These are phyloP conservation scores for Guaruba guarouba DNA, from an alignment of 2,113 vertebrate species.

Conservation along the genomic window DNA sequence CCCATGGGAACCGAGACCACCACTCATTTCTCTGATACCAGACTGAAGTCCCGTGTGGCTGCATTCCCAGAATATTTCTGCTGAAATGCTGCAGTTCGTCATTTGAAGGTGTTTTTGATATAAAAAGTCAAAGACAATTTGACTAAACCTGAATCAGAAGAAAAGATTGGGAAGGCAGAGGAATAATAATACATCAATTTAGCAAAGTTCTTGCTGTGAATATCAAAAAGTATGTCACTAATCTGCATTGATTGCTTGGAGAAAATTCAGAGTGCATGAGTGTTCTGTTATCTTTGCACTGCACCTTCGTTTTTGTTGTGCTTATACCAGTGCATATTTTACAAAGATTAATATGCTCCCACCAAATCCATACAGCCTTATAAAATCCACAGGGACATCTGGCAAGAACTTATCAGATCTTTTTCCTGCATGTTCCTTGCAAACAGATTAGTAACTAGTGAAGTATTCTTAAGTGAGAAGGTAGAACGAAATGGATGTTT, in stretches of 20 bases:
- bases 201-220: constrained; percentile 1
- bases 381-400: background rate
- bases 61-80: background rate
- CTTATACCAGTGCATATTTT: constrained; percentile 31
- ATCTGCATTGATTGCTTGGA: constrained; percentile 17
- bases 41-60: background rate
- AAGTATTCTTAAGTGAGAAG: background rate
- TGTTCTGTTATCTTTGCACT: constrained; percentile 28
- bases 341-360: constrained; percentile 27
- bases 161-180: constrained; percentile 21
- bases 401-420: background rate
- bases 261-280: constrained; percentile 18
- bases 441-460: constrained; percentile 2
- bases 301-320: constrained; percentile 24
- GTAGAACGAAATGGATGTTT: background rate
- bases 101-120: background rate
- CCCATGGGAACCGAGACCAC: background rate
- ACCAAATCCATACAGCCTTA: background rate
- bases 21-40: background rate
- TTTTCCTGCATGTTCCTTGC: background rate
- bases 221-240: constrained; percentile 19
- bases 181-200: constrained; percentile 38
- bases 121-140: background rate
- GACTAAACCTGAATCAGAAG: constrained; percentile 4
- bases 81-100: background rate